Evolutionary conservation across 2,888 invertebrate species (phyloP).

Genomic region (Eupithecia abbreviata): DNA sequence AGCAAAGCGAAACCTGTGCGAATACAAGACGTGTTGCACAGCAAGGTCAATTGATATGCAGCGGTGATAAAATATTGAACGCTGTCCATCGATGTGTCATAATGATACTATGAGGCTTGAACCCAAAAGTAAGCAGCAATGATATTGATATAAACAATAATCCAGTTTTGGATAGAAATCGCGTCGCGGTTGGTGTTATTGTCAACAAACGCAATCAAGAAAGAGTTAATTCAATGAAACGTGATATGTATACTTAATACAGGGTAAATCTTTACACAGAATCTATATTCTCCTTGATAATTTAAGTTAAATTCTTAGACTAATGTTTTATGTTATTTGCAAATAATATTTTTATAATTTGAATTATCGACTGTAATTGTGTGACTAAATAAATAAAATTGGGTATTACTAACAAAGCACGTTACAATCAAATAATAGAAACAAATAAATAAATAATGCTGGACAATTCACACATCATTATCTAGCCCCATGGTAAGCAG

Average conservation of each 20-base stretch:
- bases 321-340: no score
- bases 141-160: not conserved
- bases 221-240: constrained; percentile 56
- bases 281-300: no score
- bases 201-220: constrained; percentile 59
- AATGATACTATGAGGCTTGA: constrained; percentile 18
- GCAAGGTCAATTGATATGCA: constrained; percentile 55
- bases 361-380: no score
- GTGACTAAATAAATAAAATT: no score
- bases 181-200: constrained; percentile 60
- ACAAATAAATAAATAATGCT: no score
- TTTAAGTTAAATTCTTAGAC: no score
- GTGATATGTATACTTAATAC: constrained; percentile 62
- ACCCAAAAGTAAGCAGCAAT: not conserved
- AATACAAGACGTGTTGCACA: constrained; percentile 37
- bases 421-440: no score
- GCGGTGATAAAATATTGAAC: constrained; percentile 36
- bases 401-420: no score
- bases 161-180: constrained; percentile 17
- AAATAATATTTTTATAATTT: no score
- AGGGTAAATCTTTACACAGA: not conserved
- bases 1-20: not conserved
- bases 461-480: no score
- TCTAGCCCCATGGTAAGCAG: no score
- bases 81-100: constrained; percentile 43